Evolutionary conservation across 2,888 invertebrate species (phyloP).

Genomic region (Eledone cirrhosa): DNA sequence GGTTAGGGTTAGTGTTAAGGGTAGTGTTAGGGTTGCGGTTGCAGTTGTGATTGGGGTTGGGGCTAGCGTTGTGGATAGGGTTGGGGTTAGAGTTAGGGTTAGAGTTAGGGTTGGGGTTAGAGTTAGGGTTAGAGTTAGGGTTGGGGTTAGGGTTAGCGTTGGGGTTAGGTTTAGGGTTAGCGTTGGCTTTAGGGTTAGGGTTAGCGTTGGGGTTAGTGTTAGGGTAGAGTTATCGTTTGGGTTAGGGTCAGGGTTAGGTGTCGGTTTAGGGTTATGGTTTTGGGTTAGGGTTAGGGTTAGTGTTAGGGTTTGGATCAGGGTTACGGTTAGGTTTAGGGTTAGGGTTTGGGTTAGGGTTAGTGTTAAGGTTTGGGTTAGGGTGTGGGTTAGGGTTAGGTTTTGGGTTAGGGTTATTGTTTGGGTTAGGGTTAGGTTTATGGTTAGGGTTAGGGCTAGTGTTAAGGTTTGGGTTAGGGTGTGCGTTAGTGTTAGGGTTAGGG

Average conservation of each 20-base stretch:
- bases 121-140: not conserved
- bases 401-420: no score
- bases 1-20: not conserved
- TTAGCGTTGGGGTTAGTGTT: no score
- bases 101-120: not conserved
- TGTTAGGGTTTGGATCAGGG: no score
- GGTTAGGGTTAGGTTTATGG: not conserved
- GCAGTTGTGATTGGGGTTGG: no score
- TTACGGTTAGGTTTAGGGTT: slow-evolving; percentile 1
- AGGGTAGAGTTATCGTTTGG: no score
- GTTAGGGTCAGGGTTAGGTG: not conserved
- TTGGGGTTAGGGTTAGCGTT: not conserved
- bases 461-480: no score
- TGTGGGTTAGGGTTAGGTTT: not conserved
- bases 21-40: not conserved
- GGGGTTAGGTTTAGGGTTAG: no score
- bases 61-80: no score
- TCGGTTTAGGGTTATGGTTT: not conserved
- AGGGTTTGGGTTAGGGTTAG: slow-evolving; percentile 1
- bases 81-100: no score
- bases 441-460: not conserved
- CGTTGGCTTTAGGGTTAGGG: no score
- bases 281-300: slow-evolving; percentile 6
- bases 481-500: no score
- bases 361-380: not conserved